Percentiles rank a stretch among this genome's conserved stretches.
These are phyloP conservation scores for Sceloporus undulatus DNA, from an alignment of 2,113 vertebrate species.

Conservation along the genomic window DNA sequence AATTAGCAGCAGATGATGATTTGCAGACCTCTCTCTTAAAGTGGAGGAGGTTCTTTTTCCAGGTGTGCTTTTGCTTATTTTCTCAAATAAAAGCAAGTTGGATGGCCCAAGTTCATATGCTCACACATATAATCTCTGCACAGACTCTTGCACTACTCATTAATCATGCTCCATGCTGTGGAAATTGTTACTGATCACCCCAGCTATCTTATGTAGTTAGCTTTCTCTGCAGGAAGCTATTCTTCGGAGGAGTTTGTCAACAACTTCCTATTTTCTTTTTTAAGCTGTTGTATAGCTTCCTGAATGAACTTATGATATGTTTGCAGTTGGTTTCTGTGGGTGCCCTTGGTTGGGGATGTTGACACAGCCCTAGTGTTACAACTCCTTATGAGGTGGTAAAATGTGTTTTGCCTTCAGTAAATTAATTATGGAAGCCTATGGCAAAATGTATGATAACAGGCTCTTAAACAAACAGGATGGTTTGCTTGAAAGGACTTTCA, in stretches of 20 bases:
- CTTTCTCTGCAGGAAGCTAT: slow-evolving; percentile 82
- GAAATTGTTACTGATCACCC: slow-evolving; percentile 69
- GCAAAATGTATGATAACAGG: not conserved
- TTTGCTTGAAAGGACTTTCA: not conserved
- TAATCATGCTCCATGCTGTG: slow-evolving; percentile 44
- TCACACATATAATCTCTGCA: slow-evolving; percentile 10
- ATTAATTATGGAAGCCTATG: not conserved
- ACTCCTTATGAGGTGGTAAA: slow-evolving; percentile 62
- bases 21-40: slow-evolving; percentile 25
- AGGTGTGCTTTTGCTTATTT: slow-evolving; percentile 4
- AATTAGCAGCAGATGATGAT: slow-evolving; percentile 27
- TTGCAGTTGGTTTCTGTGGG: slow-evolving; percentile 73
- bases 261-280: slow-evolving; percentile 82
- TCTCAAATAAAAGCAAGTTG: not conserved
- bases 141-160: not conserved
- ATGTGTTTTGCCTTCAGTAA: not conserved
- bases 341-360: slow-evolving; percentile 63
- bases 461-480: not conserved
- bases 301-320: slow-evolving; percentile 71
- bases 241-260: slow-evolving; percentile 81
- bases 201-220: slow-evolving; percentile 73
- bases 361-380: slow-evolving; percentile 39
- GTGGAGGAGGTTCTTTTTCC: not conserved
- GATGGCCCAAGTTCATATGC: fast-evolving
- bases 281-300: slow-evolving; percentile 81